Evolutionary conservation across 2,113 vertebrate genomes (phyloP).

Genomic region (Corapipo altera): DNA sequence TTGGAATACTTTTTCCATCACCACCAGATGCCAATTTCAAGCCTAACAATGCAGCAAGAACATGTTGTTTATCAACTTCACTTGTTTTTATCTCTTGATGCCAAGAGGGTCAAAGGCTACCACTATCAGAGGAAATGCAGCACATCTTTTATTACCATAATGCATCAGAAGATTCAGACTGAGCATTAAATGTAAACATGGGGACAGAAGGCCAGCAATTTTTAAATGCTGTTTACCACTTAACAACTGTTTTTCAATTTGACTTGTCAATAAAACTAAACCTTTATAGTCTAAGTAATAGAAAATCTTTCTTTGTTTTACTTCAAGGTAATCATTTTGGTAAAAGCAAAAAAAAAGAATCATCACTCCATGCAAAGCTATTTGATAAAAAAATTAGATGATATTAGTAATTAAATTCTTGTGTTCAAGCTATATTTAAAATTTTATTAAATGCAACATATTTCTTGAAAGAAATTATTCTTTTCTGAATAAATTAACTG

Average conservation of each 20-base stretch:
- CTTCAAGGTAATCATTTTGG: background rate
- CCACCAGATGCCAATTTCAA: background rate
- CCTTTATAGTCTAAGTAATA: background rate
- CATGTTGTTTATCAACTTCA: background rate
- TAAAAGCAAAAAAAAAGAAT: background rate
- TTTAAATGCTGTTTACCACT: slow-evolving; percentile 19
- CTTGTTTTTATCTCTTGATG: background rate
- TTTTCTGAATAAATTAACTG: background rate
- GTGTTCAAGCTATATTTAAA: background rate
- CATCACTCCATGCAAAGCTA: background rate
- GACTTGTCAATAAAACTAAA: slow-evolving; percentile 11
- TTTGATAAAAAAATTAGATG: background rate
- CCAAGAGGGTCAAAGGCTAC: slow-evolving; percentile 9
- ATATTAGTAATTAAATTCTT: background rate
- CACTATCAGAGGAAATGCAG: background rate
- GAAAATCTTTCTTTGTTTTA: background rate
- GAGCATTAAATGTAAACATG: background rate
- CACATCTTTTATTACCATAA: slow-evolving; percentile 26
- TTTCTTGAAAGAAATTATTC: background rate
- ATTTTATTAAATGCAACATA: background rate
- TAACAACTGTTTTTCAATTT: slow-evolving; percentile 18
- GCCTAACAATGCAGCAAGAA: background rate
- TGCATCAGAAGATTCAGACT: slow-evolving; percentile 33
- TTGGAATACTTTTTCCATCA: background rate
- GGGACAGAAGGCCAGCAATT: slow-evolving; percentile 25